phyloP scores from a whole-genome alignment of 2,113 vertebrate species.

The Poecile atricapillus region DNA sequence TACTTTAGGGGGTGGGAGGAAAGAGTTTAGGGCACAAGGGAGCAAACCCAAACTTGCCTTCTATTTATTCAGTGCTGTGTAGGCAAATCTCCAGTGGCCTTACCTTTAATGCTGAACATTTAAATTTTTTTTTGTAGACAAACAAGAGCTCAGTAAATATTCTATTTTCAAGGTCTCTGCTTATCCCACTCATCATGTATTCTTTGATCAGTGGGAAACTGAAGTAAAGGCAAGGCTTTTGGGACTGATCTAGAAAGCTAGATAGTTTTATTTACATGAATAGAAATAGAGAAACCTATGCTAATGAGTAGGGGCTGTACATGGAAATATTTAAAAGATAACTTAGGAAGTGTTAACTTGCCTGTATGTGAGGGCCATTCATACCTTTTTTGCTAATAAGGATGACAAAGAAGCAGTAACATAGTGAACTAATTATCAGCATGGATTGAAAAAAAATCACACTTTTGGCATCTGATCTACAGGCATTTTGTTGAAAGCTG shows the following conservation, averaged over 20 bases:
- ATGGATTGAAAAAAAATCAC: background rate
- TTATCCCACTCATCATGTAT: background rate
- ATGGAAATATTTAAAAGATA: background rate
- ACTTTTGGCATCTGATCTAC: background rate
- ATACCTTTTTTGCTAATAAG: background rate
- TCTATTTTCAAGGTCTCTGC: slow-evolving; percentile 4
- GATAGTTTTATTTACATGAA: background rate
- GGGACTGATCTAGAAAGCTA: background rate
- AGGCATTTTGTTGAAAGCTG: background rate
- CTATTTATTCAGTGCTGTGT: background rate
- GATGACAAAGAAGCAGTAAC: background rate
- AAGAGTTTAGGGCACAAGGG: background rate
- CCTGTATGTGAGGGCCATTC: background rate
- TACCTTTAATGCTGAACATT: slow-evolving; percentile 17
- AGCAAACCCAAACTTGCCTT: slow-evolving; percentile 12
- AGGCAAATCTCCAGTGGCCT: background rate
- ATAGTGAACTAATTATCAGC: background rate
- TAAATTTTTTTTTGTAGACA: background rate
- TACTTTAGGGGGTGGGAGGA: background rate
- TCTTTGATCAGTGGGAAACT: slow-evolving; percentile 21
- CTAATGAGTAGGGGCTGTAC: background rate
- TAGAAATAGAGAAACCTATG: background rate
- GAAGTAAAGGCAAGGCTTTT: background rate
- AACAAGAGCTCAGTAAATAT: slow-evolving; percentile 5
- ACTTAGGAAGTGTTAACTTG: background rate